Evolutionary conservation across 2,797 vertebrate species (phyloP).

Genomic region (Tenualosa thibaudeaui): DNA sequence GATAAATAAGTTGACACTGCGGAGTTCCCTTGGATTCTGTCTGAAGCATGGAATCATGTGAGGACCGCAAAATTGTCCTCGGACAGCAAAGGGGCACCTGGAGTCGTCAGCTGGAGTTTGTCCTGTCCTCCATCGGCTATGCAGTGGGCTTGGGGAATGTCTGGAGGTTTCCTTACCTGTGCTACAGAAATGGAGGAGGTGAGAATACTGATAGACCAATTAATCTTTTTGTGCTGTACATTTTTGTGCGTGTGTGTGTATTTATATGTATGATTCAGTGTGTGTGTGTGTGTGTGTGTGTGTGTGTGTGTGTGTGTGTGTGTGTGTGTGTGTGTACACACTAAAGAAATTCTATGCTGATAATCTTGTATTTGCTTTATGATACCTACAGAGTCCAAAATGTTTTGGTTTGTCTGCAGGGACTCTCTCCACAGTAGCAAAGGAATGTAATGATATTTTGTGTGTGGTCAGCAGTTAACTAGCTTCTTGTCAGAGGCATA

Average conservation of each 20-base stretch:
- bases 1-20: neutral
- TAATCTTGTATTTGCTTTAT: too few species aligned
- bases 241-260: neutral
- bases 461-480: too few species aligned
- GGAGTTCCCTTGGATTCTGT: too few species aligned
- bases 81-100: constrained; percentile 3
- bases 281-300: constrained; percentile 1
- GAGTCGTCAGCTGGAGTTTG: constrained; percentile 36
- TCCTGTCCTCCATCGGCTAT: constrained; percentile 41
- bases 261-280: neutral
- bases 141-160: constrained; percentile 46
- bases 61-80: neutral
- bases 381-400: too few species aligned
- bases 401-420: too few species aligned
- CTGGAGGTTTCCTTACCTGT: constrained; percentile 46
- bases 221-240: neutral
- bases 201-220: neutral
- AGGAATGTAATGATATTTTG: too few species aligned
- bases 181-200: constrained; percentile 43
- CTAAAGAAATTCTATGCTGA: too few species aligned
- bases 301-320: neutral
- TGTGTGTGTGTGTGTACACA: neutral
- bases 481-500: too few species aligned
- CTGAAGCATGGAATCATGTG: constrained; percentile 43
- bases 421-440: too few species aligned